Evolutionary conservation across 2,113 vertebrate species (phyloP).

Genomic region (Pelecanus crispus): DNA sequence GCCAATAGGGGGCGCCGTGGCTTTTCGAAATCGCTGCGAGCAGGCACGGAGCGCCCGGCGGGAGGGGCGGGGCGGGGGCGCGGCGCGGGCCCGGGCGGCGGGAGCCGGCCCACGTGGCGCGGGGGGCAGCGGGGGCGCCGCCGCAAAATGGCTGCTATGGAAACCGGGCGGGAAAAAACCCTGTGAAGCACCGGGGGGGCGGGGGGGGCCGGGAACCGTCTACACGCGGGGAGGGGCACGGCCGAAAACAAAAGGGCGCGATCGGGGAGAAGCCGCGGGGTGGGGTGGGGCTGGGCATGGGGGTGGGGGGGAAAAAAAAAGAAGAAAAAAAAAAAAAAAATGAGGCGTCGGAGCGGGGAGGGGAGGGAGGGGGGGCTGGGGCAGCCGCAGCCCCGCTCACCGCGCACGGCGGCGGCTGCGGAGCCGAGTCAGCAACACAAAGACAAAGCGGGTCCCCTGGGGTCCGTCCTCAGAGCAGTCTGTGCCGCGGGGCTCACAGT

Average conservation of each 20-base stretch:
- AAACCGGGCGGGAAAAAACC: not conserved
- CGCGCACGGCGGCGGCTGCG: constrained; percentile 1
- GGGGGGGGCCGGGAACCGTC: not conserved
- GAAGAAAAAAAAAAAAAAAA: too few species aligned
- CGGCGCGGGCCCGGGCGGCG: not conserved
- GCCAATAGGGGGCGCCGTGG: constrained; percentile 24
- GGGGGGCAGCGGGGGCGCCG: not conserved
- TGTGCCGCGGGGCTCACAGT: not conserved
- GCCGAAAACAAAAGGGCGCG: constrained; percentile 6
- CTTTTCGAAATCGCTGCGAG: constrained; percentile 37
- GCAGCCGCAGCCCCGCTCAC: constrained; percentile 3
- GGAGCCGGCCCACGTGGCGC: not conserved
- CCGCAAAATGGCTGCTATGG: not conserved
- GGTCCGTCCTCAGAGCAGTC: constrained; percentile 22
- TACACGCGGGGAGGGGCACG: not conserved
- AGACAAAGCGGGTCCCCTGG: constrained; percentile 38
- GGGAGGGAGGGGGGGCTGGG: not conserved
- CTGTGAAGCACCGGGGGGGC: not conserved
- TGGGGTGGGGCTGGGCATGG: too few species aligned
- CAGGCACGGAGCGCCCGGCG: not conserved
- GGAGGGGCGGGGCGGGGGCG: not conserved
- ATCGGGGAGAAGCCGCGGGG: not conserved
- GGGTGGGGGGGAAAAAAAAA: too few species aligned
- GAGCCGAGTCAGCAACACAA: constrained; percentile 14
- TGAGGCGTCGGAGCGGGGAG: not conserved